These are phyloP conservation scores for Piscicola geometra DNA, from an alignment of 2,888 invertebrate species.

Conservation along the genomic window DNA sequence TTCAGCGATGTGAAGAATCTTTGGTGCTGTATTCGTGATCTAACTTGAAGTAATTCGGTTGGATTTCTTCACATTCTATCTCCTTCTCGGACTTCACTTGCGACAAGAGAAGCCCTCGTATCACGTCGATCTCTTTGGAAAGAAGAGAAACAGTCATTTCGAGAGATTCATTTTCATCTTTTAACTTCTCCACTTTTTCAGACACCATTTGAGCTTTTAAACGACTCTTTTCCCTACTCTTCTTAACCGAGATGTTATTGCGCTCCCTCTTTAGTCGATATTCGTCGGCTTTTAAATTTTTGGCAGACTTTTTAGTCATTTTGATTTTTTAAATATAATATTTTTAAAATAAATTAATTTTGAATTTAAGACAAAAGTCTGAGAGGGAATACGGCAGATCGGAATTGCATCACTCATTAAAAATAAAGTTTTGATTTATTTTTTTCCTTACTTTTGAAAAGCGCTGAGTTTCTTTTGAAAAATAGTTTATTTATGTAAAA, in stretches of 20 bases:
- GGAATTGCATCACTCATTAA: constrained; percentile 19
- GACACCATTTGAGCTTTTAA: constrained; percentile 58
- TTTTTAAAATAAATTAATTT: not conserved
- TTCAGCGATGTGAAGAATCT: not conserved
- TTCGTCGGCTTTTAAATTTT: constrained; percentile 64
- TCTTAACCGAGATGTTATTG: constrained; percentile 92
- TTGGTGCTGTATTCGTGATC: constrained; percentile 11
- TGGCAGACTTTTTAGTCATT: constrained; percentile 26
- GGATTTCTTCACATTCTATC: not conserved
- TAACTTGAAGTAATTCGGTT: not conserved
- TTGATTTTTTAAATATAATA: not conserved
- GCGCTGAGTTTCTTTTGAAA: too few relatives aligned
- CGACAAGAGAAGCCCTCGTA: constrained; percentile 6
- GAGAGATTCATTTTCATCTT: constrained; percentile 11
- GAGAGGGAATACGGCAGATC: not conserved
- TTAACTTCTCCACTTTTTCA: constrained; percentile 17
- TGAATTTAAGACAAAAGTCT: not conserved
- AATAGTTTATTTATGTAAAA: too few relatives aligned
- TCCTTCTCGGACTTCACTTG: constrained; percentile 14
- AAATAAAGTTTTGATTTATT: constrained; percentile 5
- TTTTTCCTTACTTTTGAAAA: too few relatives aligned
- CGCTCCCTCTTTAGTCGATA: constrained; percentile 83
- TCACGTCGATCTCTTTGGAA: constrained; percentile 17
- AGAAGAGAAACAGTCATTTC: constrained; percentile 9
- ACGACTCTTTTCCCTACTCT: constrained; percentile 77